phyloP scores from a whole-genome alignment of 2,888 invertebrate genomes.

The Amiota minor region DNA sequence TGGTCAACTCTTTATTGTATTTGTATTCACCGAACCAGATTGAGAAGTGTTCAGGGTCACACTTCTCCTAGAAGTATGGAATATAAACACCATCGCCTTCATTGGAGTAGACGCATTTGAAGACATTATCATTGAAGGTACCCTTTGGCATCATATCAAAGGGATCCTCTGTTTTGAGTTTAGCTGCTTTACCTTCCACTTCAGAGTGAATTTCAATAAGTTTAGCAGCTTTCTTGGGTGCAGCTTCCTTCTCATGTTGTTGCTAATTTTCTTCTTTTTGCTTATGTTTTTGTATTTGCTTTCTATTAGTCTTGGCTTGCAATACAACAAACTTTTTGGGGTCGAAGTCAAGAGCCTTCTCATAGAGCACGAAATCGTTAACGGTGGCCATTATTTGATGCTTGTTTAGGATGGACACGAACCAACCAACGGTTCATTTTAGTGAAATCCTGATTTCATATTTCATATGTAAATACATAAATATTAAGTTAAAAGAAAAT shows the following conservation, averaged over 20 bases:
- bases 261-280: slow-evolving; percentile 70
- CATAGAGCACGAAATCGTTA: slow-evolving; percentile 79
- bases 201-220: slow-evolving; percentile 78
- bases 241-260: slow-evolving; percentile 73
- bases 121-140: slow-evolving; percentile 95
- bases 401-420: slow-evolving; percentile 91
- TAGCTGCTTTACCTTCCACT: slow-evolving; percentile 81
- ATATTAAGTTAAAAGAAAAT: too few species aligned
- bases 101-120: slow-evolving; percentile 97
- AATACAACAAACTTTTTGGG: slow-evolving; percentile 82
- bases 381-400: slow-evolving; percentile 83
- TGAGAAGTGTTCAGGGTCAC: slow-evolving; percentile 95
- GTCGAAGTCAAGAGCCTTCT: slow-evolving; percentile 85
- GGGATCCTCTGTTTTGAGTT: slow-evolving; percentile 92
- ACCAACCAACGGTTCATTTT: too few species aligned
- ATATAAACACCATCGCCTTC: slow-evolving; percentile 94
- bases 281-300: slow-evolving; percentile 69
- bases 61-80: slow-evolving; percentile 98
- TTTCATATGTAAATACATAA: too few species aligned
- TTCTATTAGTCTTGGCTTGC: slow-evolving; percentile 73
- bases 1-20: slow-evolving; percentile 91
- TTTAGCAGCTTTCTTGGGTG: slow-evolving; percentile 75
- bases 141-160: slow-evolving; percentile 92
- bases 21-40: slow-evolving; percentile 99
- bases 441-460: too few species aligned